These are phyloP conservation scores for Brachyistius frenatus DNA, from an alignment of 2,113 vertebrate genomes.

Conservation along the genomic window DNA sequence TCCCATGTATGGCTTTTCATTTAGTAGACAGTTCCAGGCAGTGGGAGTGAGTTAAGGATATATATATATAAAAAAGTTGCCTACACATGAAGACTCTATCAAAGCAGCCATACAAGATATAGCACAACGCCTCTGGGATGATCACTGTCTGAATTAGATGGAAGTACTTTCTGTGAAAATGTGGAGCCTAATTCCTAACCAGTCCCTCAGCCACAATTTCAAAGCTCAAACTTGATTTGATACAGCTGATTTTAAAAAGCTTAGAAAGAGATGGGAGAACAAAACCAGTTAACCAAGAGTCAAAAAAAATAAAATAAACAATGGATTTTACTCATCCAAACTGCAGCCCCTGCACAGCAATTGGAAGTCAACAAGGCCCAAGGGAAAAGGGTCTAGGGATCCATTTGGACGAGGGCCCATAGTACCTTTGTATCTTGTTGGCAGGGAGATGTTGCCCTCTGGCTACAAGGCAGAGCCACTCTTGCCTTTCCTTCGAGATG, in stretches of 20 bases:
- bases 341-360: slow-evolving; percentile 37
- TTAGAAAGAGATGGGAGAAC: slow-evolving; percentile 27
- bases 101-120: slow-evolving; percentile 51
- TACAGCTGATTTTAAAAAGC: slow-evolving; percentile 50
- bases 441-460: slow-evolving; percentile 64
- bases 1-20: slow-evolving; percentile 64
- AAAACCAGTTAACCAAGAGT: slow-evolving; percentile 53
- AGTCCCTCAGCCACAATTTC: slow-evolving; percentile 35
- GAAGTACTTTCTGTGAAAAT: slow-evolving; percentile 55
- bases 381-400: slow-evolving; percentile 58
- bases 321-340: slow-evolving; percentile 53
- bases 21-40: slow-evolving; percentile 66
- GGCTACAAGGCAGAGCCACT: slow-evolving; percentile 58
- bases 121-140: slow-evolving; percentile 57
- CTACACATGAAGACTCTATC: slow-evolving; percentile 69
- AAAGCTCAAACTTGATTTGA: slow-evolving; percentile 56
- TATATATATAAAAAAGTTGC: slow-evolving; percentile 44
- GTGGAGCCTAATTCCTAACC: slow-evolving; percentile 42
- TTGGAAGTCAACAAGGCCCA: slow-evolving; percentile 70
- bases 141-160: slow-evolving; percentile 56
- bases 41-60: slow-evolving; percentile 31
- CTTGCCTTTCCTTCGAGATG: slow-evolving; percentile 67
- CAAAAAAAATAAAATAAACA: slow-evolving; percentile 47
- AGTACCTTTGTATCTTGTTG: slow-evolving; percentile 71
- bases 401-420: slow-evolving; percentile 64